Evolutionary conservation across 2,797 vertebrate species (phyloP), one percentile per base, ranked within the genome.

Genomic region (Cuniculus paca): DNA sequence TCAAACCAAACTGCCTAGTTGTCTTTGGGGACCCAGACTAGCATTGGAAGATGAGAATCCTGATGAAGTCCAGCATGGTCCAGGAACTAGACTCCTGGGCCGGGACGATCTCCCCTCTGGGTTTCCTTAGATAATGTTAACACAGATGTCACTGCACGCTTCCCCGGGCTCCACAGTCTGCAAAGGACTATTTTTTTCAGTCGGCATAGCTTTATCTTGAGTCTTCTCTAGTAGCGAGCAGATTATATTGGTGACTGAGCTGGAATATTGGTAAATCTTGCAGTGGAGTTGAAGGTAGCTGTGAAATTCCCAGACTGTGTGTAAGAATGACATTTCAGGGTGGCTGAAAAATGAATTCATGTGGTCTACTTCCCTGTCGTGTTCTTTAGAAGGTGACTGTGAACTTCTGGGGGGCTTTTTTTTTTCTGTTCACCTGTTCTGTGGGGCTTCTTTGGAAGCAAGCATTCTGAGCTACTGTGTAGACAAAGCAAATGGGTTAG

Each of bases 21-120:
- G n/a, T n/a, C n/a, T n/a, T n/a, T 91, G 86, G 83, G 93, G 88
- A 11, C 36, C 48, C 90, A 94, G 63, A 48, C 5, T 79, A 95
- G 96, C 79, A 90, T 96, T 77, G 90, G 24, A 56, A 65, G 52
- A 2, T 90, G 52, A 90, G 50, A 72, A 50, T 88, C 45, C 81
- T 93, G 93, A 96, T 96, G 61, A 83, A 94, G 72, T 90, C 96
- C 20, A 91, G 97, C 80, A 8, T 61, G 4, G 95, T 95, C 89
- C 96, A 72, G 81, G 97, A 96, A 92, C 88, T 42, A 58, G 93
- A 50, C 56, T 24, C 93, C 58, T 22, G 93, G 97, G 92, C 89
- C 95, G 91, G 79, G 78, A 95, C 31, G 77, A 5, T 75, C 60
- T 77, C 50, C 75, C 36, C 0, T 5, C 56, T 86, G 0, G 13